A percentile compares a stretch with the other conserved stretches of the same genome.
Conservation (phyloP, 1,140 invertebrate species). For the Pollicipes pollicipes region DNA sequence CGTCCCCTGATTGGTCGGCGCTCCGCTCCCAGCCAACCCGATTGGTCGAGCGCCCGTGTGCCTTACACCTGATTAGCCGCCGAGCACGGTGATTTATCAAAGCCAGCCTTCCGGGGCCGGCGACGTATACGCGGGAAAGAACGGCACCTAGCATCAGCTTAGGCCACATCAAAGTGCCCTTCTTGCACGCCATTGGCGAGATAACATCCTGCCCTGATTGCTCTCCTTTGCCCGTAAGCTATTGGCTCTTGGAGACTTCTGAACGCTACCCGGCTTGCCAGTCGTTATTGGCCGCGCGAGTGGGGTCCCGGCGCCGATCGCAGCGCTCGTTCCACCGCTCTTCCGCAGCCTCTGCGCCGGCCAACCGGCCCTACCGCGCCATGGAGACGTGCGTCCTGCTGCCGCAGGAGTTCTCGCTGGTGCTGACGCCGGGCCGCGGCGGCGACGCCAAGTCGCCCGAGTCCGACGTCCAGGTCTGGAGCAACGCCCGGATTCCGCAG, state of each 20-base stretch:
- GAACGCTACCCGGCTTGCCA: too few relatives aligned
- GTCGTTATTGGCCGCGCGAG: too few relatives aligned
- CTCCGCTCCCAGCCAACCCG: neutral
- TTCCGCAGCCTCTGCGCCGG: too few relatives aligned
- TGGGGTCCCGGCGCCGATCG: too few relatives aligned
- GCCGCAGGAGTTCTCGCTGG: conserved; percentile 68
- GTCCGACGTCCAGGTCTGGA: conserved; percentile 41
- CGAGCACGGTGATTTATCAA: neutral
- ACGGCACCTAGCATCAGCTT: neutral
- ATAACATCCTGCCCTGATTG: too few relatives aligned
- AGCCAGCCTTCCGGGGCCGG: neutral
- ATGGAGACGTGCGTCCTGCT: conserved; percentile 88
- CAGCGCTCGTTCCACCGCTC: too few relatives aligned
- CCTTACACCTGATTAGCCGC: neutral
- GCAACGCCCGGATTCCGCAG: conserved; percentile 52
- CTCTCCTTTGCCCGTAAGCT: too few relatives aligned
- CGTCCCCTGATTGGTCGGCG: too few relatives aligned
- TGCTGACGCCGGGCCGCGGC: conserved; percentile 22
- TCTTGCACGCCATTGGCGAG: neutral
- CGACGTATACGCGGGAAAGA: neutral
- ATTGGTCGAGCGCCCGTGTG: neutral
- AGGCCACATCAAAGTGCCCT: neutral
- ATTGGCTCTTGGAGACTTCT: too few relatives aligned
- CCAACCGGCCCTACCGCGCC: too few relatives aligned
- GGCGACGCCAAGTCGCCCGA: too few relatives aligned